A percentile compares a stretch with the other conserved stretches of the same genome.
These are phyloP conservation scores for Ditula angustiorana DNA, from an alignment of 2,888 invertebrate genomes.

Conservation along the genomic window DNA sequence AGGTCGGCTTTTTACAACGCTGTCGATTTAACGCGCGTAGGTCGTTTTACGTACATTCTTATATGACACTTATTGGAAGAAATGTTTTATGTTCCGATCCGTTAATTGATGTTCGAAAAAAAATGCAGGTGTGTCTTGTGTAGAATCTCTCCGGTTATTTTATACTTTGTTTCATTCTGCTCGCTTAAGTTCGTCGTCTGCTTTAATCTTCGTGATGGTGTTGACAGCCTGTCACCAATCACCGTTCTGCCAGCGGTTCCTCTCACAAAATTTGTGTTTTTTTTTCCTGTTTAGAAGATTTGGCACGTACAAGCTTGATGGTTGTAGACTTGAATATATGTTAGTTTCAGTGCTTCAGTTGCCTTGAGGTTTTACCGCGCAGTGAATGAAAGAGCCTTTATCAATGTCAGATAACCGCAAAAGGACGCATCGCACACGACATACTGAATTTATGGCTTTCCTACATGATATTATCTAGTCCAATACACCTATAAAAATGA, in stretches of 20 bases:
- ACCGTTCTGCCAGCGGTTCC: constrained; percentile 4
- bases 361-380: constrained; percentile 42
- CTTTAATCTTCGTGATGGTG: constrained; percentile 28
- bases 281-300: neutral
- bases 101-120: constrained; percentile 24
- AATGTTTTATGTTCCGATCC: constrained; percentile 39
- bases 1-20: constrained; percentile 63
- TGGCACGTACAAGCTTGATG: neutral
- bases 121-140: constrained; percentile 10
- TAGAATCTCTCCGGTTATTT: neutral
- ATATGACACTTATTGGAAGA: constrained; percentile 46
- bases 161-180: constrained; percentile 5
- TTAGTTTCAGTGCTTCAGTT: neutral
- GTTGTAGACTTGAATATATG: neutral
- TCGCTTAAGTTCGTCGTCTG: constrained; percentile 16
- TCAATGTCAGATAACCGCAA: constrained; percentile 53
- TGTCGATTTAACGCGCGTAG: constrained; percentile 66
- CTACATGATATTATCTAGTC: neutral
- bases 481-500: constrained; percentile 8
- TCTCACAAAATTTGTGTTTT: neutral
- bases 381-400: constrained; percentile 48
- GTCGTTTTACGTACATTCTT: constrained; percentile 57
- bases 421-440: constrained; percentile 37
- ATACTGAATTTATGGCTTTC: neutral
- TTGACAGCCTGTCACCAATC: constrained; percentile 32